Evolutionary conservation across 2,797 vertebrate species (phyloP).

Genomic region (Rhabdomys pumilio): DNA sequence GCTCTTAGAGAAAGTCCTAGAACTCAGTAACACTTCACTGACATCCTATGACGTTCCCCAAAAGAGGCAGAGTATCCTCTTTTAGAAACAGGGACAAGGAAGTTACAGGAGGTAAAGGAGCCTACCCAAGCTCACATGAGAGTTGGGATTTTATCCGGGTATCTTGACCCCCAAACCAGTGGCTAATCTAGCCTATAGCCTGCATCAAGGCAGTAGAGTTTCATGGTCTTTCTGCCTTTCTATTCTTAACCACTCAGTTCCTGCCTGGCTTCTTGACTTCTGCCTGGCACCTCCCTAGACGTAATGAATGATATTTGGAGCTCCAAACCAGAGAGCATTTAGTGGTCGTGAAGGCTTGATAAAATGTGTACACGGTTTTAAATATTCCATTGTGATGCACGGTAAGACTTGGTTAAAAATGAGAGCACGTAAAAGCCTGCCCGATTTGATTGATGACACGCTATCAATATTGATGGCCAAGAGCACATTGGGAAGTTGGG

Average conservation of each 20-base stretch:
- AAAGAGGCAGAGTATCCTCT: background rate
- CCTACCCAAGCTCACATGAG: background rate
- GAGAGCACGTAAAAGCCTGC: constrained; percentile 90
- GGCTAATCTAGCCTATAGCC: background rate
- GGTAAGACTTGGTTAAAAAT: constrained; percentile 89
- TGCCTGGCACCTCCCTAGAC: constrained; percentile 49
- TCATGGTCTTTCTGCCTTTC: constrained; percentile 7
- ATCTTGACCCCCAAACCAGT: background rate
- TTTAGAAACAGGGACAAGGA: background rate
- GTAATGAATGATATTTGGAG: constrained; percentile 84
- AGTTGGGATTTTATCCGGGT: background rate
- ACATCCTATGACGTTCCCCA: background rate
- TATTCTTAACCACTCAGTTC: constrained; percentile 53
- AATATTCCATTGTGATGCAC: constrained; percentile 89
- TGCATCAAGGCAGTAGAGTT: background rate
- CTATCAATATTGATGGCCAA: constrained; percentile 87
- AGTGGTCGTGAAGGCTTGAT: constrained; percentile 87
- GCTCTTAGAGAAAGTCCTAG: background rate
- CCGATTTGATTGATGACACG: constrained; percentile 87
- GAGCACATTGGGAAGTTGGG: constrained; percentile 81
- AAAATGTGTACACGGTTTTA: constrained; percentile 89
- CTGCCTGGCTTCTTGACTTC: constrained; percentile 54
- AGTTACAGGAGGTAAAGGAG: background rate
- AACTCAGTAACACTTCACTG: background rate
- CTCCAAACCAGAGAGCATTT: constrained; percentile 87